Percentiles rank a stretch among this genome's conserved stretches.
Conservation (phyloP, 2,113 vertebrate species). For the Sterna hirundo region DNA sequence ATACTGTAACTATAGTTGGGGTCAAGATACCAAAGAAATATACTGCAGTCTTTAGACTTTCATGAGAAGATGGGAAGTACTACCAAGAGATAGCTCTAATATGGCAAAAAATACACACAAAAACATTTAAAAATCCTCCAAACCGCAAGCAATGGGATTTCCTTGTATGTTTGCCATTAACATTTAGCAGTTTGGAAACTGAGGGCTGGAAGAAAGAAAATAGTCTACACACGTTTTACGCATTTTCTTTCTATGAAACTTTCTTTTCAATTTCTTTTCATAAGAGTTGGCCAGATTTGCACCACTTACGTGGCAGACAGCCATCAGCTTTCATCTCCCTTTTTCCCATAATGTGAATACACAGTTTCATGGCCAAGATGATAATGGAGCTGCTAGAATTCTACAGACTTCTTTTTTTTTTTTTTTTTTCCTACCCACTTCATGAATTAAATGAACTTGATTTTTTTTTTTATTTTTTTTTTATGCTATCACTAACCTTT, state of each 20-base stretch:
- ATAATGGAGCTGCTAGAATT: not conserved
- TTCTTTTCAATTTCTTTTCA: not conserved
- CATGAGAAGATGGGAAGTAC: not conserved
- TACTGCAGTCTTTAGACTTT: not conserved
- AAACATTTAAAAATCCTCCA: not conserved
- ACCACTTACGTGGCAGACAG: not conserved
- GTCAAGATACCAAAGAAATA: not conserved
- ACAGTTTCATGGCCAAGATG: not conserved
- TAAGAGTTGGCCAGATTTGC: not conserved
- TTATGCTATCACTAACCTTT: not conserved
- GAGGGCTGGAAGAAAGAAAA: not conserved
- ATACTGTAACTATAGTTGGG: not conserved
- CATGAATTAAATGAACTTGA: not conserved
- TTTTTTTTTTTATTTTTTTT: not conserved
- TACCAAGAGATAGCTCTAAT: not conserved
- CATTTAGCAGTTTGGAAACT: not conserved
- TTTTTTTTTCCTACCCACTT: not conserved
- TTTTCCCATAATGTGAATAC: not conserved
- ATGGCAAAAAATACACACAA: not conserved
- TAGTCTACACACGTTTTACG: accelerated
- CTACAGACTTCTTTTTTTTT: no score
- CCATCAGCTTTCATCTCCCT: not conserved
- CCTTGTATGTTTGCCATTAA: not conserved
- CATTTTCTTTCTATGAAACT: not conserved
- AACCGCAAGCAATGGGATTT: not conserved